phyloP scores from a whole-genome alignment of 2,113 vertebrate species.

The Apodemus sylvaticus region DNA sequence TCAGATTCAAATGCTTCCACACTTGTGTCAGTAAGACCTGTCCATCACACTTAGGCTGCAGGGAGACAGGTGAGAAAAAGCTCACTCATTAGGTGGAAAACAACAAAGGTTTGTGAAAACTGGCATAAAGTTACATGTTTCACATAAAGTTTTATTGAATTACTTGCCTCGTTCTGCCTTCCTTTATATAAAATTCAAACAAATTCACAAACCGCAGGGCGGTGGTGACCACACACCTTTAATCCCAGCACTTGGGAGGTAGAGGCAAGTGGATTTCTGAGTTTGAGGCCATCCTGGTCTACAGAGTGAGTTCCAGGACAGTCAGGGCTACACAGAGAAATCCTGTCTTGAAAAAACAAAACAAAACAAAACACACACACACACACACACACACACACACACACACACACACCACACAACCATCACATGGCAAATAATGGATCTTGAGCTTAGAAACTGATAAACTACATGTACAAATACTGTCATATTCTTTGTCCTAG shows the following conservation, averaged over 20 bases:
- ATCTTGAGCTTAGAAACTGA: background rate
- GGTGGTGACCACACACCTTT: too few species aligned
- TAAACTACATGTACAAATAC: background rate
- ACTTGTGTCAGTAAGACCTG: conserved; percentile 90
- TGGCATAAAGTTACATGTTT: too few species aligned
- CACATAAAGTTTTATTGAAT: rapidly evolving
- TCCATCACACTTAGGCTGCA: conserved; percentile 90
- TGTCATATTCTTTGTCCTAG: background rate
- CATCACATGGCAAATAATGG: background rate
- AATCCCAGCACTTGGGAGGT: too few species aligned
- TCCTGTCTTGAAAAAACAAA: too few species aligned
- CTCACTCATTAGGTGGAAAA: background rate
- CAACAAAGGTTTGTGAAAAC: background rate
- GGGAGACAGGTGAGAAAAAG: background rate
- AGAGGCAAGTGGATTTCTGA: too few species aligned
- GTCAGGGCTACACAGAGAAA: too few species aligned
- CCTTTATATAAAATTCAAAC: background rate
- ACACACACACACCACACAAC: too few species aligned
- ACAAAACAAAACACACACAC: too few species aligned
- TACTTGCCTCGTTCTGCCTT: background rate
- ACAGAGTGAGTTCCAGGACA: too few species aligned
- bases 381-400: too few species aligned
- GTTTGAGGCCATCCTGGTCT: too few species aligned
- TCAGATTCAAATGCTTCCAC: conserved; percentile 93
- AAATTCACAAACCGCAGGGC: too few species aligned